phyloP scores from a whole-genome alignment of 92 coral and sea anemone genomes.

The Heteractis magnifica region DNA sequence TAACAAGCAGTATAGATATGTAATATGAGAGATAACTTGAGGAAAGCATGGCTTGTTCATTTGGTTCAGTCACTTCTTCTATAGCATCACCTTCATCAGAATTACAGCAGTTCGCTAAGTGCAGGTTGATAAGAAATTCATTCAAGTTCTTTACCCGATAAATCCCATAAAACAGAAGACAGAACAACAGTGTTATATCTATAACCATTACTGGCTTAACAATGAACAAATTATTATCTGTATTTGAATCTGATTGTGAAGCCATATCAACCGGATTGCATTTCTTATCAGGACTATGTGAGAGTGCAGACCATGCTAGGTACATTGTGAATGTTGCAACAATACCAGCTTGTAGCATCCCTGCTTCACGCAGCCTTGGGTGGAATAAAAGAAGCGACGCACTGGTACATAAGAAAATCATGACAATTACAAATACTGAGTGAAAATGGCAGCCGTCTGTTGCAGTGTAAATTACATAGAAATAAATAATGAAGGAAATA shows the following conservation, averaged over 20 bases:
- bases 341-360: slow-evolving; percentile 72
- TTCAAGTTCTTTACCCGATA: slow-evolving; percentile 45
- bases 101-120: slow-evolving; percentile 53
- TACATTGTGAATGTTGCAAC: slow-evolving; percentile 61
- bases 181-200: slow-evolving; percentile 52
- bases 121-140: slow-evolving; percentile 37
- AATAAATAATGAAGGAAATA: slow-evolving; percentile 55
- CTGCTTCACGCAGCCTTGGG: slow-evolving; percentile 70
- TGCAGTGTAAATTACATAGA: slow-evolving; percentile 54
- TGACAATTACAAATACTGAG: slow-evolving; percentile 49
- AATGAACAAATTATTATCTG: slow-evolving; percentile 47
- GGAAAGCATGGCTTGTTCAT: slow-evolving; percentile 37
- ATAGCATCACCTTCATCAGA: slow-evolving; percentile 36
- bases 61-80: slow-evolving; percentile 16
- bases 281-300: slow-evolving; percentile 62
- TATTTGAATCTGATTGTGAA: neutral
- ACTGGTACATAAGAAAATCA: slow-evolving; percentile 49
- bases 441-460: slow-evolving; percentile 57
- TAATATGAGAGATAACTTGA: slow-evolving; percentile 70
- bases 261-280: slow-evolving; percentile 43
- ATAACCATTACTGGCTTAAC: slow-evolving; percentile 65
- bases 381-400: slow-evolving; percentile 71
- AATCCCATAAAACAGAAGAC: slow-evolving; percentile 55
- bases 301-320: slow-evolving; percentile 64
- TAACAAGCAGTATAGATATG: slow-evolving; percentile 52